These are phyloP conservation scores for Synergus umbraculus DNA, from an alignment of 2,888 invertebrate genomes.

Conservation along the genomic window DNA sequence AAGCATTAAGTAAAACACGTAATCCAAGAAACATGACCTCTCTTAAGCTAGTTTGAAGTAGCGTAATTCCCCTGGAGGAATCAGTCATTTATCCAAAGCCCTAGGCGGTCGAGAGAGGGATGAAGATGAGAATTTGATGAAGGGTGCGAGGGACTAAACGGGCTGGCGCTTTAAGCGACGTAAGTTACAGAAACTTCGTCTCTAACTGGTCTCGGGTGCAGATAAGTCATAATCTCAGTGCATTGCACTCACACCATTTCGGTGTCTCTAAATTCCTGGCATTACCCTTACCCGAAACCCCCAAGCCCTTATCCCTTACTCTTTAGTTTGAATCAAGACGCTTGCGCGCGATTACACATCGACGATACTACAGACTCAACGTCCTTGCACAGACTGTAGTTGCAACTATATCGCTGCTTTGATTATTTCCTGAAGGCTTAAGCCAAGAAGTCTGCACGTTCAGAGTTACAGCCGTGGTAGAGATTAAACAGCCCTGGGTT, in stretches of 20 bases:
- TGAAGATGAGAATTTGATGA: slow-evolving; percentile 41
- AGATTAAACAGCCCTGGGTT: slow-evolving; percentile 59
- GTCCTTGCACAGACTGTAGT: slow-evolving; percentile 1
- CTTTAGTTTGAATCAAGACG: slow-evolving; percentile 23
- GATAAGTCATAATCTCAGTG: slow-evolving; percentile 69
- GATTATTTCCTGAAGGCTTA: slow-evolving; percentile 60
- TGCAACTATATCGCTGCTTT: slow-evolving; percentile 55
- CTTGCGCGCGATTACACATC: slow-evolving; percentile 44
- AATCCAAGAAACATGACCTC: slow-evolving; percentile 24
- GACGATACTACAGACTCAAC: slow-evolving; percentile 4
- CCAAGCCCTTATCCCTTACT: slow-evolving; percentile 25
- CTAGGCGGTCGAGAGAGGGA: slow-evolving; percentile 35
- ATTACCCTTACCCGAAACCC: slow-evolving; percentile 38
- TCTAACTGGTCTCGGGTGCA: slow-evolving; percentile 62
- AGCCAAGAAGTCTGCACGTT: slow-evolving; percentile 56
- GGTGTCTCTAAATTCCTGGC: slow-evolving; percentile 44
- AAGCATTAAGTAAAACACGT: not conserved
- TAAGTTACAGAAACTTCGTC: slow-evolving; percentile 64
- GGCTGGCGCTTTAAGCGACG: slow-evolving; percentile 65
- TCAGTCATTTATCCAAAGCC: slow-evolving; percentile 47
- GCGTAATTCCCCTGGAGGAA: slow-evolving; percentile 30
- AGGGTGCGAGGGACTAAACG: slow-evolving; percentile 51
- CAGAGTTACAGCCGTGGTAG: slow-evolving; percentile 51
- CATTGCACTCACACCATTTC: slow-evolving; percentile 60
- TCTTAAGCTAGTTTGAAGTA: slow-evolving; percentile 29